Conservation (phyloP, 2,797 vertebrate species). For the Sebastes diploproa region DNA sequence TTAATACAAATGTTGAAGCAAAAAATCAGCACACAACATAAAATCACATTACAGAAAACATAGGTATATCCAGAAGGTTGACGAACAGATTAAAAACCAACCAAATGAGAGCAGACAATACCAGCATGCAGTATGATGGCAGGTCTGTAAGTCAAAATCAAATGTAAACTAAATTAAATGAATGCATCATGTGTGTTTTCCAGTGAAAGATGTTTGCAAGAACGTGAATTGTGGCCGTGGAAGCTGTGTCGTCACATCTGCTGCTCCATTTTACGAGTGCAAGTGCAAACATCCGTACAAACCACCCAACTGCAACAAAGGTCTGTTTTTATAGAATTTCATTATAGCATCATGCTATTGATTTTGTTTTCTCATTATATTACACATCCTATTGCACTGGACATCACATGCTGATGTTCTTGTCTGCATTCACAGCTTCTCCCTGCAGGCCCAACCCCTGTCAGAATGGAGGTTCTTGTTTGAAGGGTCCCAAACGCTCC, state of each 20-base stretch:
- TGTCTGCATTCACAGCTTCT: slow-evolving; percentile 38
- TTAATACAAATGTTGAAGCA: not conserved
- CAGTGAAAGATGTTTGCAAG: slow-evolving; percentile 70
- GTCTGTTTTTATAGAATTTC: slow-evolving; percentile 27
- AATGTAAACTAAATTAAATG: not conserved
- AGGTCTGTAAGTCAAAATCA: not conserved
- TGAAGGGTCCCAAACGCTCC: slow-evolving; percentile 28
- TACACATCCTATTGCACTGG: too few relatives aligned
- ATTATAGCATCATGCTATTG: not conserved
- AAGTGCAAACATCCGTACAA: slow-evolving; percentile 65
- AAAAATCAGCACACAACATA: not conserved
- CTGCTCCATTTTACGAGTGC: slow-evolving; percentile 73
- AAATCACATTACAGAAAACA: not conserved
- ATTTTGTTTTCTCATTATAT: not conserved
- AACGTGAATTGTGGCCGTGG: slow-evolving; percentile 63
- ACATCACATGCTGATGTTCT: not conserved
- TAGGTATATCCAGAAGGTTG: rapidly evolving
- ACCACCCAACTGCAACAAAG: slow-evolving; percentile 65
- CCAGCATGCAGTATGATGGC: not conserved
- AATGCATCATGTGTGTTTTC: not conserved
- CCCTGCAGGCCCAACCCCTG: slow-evolving; percentile 70
- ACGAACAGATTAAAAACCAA: not conserved
- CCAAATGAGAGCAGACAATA: not conserved
- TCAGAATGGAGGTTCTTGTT: slow-evolving; percentile 69
- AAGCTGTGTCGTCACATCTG: slow-evolving; percentile 58